Percentiles rank a stretch among this genome's conserved stretches.
Conservation (phyloP, 23 tunicate species). For the Oikopleura dioica region DNA sequence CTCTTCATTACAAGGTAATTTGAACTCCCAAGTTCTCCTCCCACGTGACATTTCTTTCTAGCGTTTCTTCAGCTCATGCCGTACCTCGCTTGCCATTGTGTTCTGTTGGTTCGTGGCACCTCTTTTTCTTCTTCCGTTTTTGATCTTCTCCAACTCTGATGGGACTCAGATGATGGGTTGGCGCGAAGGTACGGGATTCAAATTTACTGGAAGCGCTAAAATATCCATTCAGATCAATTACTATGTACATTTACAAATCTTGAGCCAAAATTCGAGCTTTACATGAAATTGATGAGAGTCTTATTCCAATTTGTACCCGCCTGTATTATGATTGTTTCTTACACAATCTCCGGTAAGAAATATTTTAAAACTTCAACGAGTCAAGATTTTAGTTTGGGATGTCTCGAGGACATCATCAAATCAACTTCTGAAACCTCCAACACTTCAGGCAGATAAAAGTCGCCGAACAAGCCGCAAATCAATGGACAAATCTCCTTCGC, state of each 20-base stretch:
- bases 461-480: no score
- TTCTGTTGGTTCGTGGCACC: not conserved
- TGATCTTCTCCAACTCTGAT: not conserved
- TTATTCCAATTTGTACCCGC: conserved; percentile 10
- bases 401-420: no score
- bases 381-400: no score
- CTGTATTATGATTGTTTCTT: not conserved
- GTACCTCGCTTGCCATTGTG: not conserved
- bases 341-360: not conserved
- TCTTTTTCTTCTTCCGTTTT: not conserved
- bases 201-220: no score
- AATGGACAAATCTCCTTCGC: no score
- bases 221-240: not conserved
- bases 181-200: not conserved
- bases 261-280: not conserved
- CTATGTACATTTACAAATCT: not conserved
- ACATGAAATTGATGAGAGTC: not conserved
- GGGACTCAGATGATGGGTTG: conserved; percentile 13
- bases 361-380: no score
- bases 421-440: no score
- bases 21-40: no score
- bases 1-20: conserved; percentile 4
- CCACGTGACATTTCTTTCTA: no score
- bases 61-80: not conserved
- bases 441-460: no score